phyloP scores from a whole-genome alignment of 2,797 vertebrate species.

The Antrozous pallidus region DNA sequence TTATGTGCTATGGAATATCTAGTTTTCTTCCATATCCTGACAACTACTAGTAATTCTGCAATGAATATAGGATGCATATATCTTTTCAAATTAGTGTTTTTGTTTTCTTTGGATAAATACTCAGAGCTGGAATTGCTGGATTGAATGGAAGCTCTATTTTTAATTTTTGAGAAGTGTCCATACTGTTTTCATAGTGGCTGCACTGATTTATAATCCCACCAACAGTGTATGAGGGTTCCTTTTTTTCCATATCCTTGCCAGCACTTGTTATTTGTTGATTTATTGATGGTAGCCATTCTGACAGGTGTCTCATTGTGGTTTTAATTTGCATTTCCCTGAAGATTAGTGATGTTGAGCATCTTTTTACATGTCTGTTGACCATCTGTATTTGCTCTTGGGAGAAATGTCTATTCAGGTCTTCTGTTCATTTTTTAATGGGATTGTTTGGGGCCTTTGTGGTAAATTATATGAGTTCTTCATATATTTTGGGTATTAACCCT shows the following conservation, averaged over 20 bases:
- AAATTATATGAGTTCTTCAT: background rate
- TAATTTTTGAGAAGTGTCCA: background rate
- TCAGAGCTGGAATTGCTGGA: background rate
- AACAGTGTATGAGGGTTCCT: background rate
- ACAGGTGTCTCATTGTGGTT: background rate
- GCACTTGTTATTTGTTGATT: conserved; percentile 4
- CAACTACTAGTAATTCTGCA: background rate
- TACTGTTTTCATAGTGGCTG: background rate
- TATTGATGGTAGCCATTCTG: background rate
- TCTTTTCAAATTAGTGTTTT: background rate
- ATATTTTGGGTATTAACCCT: background rate
- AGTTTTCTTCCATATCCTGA: background rate
- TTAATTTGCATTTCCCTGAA: background rate
- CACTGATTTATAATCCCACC: background rate
- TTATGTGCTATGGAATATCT: background rate
- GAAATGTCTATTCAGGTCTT: background rate
- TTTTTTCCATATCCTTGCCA: background rate
- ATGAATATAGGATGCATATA: background rate
- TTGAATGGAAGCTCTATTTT: background rate
- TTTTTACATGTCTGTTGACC: conserved; percentile 11
- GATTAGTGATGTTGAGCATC: background rate
- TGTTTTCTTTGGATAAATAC: background rate
- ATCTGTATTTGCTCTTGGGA: background rate
- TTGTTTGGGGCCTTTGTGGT: background rate
- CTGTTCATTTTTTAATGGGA: background rate